Conservation (phyloP, 2,797 vertebrate genomes). For the Parauchenoglanis ngamensis region DNA sequence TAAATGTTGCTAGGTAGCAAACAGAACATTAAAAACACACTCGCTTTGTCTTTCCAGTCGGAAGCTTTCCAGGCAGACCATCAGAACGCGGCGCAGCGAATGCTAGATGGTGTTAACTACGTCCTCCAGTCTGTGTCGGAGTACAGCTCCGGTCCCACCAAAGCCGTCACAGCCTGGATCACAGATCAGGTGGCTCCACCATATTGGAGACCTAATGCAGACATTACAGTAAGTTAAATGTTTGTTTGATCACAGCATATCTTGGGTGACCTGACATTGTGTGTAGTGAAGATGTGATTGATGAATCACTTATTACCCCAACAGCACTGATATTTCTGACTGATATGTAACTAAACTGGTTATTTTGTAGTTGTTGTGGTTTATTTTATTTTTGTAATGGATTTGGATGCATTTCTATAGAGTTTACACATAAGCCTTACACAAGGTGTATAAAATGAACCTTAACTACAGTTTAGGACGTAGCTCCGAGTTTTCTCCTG, state of each 20-base stretch:
- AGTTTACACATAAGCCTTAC: not conserved
- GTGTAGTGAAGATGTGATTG: not conserved
- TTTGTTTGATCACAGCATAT: not conserved
- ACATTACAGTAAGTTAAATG: constrained; percentile 74
- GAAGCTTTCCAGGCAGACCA: constrained; percentile 76
- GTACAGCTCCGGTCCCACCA: constrained; percentile 80
- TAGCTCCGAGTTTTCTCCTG: not conserved
- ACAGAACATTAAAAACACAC: not conserved
- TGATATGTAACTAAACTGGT: not conserved
- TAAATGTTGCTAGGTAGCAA: not conserved
- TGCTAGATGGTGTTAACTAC: constrained; percentile 80
- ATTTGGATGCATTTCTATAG: not conserved
- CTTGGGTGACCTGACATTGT: not conserved
- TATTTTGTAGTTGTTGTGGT: no score
- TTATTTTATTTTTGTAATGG: no score
- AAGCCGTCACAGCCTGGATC: constrained; percentile 78
- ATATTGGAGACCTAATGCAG: constrained; percentile 82
- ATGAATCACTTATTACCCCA: not conserved
- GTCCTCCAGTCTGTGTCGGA: constrained; percentile 80
- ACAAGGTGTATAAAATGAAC: no score
- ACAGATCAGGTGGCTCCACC: constrained; percentile 83
- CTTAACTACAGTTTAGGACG: not conserved
- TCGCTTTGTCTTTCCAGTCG: constrained; percentile 61
- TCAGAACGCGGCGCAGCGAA: constrained; percentile 82
- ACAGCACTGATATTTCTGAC: not conserved